Evolutionary conservation across 1,140 invertebrate genomes (phyloP).

Genomic region (Drosophila azteca): DNA sequence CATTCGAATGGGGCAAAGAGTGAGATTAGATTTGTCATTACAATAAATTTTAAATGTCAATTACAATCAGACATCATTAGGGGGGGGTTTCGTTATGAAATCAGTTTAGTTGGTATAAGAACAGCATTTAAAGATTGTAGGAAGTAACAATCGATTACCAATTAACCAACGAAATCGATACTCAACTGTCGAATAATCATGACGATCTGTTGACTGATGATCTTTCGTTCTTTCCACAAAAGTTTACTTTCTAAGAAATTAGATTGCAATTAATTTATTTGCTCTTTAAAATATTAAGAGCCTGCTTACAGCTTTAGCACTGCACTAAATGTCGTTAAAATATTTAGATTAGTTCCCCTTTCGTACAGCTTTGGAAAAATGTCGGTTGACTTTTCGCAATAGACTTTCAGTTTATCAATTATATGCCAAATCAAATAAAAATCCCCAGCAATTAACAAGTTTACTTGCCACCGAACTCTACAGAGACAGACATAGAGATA

Average conservation of each 20-base stretch:
- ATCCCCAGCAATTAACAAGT: conserved; percentile 52
- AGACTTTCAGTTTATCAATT: conserved; percentile 45
- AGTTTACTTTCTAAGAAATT: no score
- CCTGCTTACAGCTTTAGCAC: not conserved
- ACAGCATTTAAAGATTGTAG: not conserved
- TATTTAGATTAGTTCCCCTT: conserved; percentile 26
- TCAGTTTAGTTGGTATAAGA: conserved; percentile 2
- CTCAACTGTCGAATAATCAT: no score
- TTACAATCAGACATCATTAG: not conserved
- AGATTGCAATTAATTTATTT: no score
- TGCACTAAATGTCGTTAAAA: conserved; percentile 11
- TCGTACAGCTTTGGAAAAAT: conserved; percentile 28
- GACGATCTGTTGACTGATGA: no score
- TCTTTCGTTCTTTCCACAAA: no score
- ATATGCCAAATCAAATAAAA: conserved; percentile 57
- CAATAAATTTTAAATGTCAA: not conserved
- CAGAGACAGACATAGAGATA: no score
- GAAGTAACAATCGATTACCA: no score
- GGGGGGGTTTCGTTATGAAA: not conserved
- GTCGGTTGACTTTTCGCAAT: conserved; percentile 43
- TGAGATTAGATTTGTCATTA: conserved; percentile 4
- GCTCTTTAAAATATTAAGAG: no score
- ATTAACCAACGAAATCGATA: no score
- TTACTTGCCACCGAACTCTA: conserved; percentile 1
- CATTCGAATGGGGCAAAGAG: not conserved